Evolutionary conservation across 2,888 invertebrate genomes (phyloP).

Genomic region (Punctoribates punctum): DNA sequence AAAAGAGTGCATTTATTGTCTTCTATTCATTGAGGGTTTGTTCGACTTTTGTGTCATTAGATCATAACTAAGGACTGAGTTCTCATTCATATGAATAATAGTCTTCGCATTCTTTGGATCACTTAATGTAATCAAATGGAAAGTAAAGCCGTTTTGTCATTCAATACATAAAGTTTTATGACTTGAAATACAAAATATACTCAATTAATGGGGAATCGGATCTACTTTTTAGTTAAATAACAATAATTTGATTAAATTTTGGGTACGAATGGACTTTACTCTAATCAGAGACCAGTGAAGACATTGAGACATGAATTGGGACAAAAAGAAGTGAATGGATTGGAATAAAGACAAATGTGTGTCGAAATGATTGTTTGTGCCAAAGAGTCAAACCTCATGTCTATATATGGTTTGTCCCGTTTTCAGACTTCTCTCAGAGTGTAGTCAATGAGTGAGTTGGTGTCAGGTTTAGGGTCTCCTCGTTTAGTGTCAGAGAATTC

Average conservation of each 20-base stretch:
- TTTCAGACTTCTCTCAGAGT: neutral
- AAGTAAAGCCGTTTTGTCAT: neutral
- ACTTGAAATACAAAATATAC: neutral
- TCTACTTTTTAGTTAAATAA: neutral
- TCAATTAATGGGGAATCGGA: neutral
- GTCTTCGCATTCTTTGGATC: neutral
- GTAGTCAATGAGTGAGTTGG: constrained; percentile 4
- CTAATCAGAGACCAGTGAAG: neutral
- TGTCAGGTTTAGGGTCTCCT: constrained; percentile 5
- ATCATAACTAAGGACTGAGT: neutral
- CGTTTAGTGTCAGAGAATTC: no score
- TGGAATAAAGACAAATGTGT: constrained; percentile 6
- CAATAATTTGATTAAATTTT: neutral
- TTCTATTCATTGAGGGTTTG: neutral
- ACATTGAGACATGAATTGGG: constrained; percentile 14
- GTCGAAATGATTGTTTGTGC: constrained; percentile 29
- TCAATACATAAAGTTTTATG: neutral
- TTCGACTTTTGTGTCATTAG: neutral
- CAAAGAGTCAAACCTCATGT: constrained; percentile 10
- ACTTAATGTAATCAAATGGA: constrained; percentile 16
- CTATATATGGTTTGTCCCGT: constrained; percentile 34
- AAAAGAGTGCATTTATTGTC: neutral
- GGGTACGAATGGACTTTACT: neutral
- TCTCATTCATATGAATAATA: neutral
- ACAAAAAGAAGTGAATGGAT: neutral